These are phyloP conservation scores for Pongo abelii DNA, from an alignment of 2,113 vertebrate species.

Conservation along the genomic window DNA sequence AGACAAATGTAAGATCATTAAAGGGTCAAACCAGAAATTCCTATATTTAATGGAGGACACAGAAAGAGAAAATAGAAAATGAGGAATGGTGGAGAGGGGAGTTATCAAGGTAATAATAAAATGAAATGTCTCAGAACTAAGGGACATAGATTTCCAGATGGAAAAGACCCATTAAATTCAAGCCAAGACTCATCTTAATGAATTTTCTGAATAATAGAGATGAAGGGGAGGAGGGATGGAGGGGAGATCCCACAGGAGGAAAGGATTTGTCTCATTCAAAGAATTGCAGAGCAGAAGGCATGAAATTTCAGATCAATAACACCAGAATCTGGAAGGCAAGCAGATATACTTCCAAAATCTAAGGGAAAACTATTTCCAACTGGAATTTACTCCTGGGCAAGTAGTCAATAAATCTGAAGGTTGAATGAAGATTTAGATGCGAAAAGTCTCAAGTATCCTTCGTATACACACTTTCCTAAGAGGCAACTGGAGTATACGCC, in stretches of 20 bases:
- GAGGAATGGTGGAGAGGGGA: fast-evolving
- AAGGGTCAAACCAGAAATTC: not conserved
- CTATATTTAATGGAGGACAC: not conserved
- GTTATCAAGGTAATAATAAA: not conserved
- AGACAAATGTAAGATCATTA: not conserved
- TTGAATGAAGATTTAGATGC: not conserved
- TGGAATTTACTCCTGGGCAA: not conserved
- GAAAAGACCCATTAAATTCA: not conserved
- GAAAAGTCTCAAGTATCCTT: not conserved
- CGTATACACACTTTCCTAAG: not conserved
- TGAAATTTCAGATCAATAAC: not conserved
- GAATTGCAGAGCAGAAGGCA: not conserved
- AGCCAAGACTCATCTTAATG: not conserved
- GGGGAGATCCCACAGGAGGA: not conserved
- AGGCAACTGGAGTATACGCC: not conserved
- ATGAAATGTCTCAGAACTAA: not conserved
- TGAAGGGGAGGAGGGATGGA: not conserved
- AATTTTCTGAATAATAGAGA: not conserved
- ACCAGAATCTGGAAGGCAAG: not conserved
- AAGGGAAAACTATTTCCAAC: not conserved
- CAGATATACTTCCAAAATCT: not conserved
- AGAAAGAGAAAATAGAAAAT: not conserved
- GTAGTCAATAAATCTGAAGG: not conserved
- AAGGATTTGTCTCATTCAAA: not conserved
- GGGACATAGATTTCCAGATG: not conserved